A percentile compares a stretch with the other conserved stretches of the same genome.
These are phyloP conservation scores for Platycheirus albimanus DNA, from an alignment of 2,888 invertebrate genomes.

Conservation along the genomic window DNA sequence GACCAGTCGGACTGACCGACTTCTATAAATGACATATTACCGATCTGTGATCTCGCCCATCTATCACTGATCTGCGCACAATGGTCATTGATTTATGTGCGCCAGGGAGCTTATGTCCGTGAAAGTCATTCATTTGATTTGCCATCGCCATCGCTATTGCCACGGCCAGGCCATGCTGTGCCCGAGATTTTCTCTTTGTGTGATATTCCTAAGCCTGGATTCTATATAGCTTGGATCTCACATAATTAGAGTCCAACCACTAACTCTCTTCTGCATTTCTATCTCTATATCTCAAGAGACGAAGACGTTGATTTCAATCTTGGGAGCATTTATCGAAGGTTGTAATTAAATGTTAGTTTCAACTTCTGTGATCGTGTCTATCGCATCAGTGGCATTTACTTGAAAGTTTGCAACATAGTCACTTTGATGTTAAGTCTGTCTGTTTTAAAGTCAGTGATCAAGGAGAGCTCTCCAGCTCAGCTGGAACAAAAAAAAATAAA, in stretches of 20 bases:
- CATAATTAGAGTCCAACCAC: conserved; percentile 33
- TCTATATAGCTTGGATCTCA: conserved; percentile 11
- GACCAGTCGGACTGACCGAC: conserved; percentile 30
- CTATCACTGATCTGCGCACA: conserved; percentile 63
- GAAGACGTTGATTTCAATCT: conserved; percentile 37
- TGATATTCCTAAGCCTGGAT: neutral
- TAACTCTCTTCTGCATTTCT: conserved; percentile 5
- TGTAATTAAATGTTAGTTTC: conserved; percentile 65
- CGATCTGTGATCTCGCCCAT: conserved; percentile 70
- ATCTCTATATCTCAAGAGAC: conserved; percentile 25
- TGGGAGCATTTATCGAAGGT: conserved; percentile 52
- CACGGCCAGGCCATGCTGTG: too few relatives aligned
- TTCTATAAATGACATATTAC: conserved; percentile 68
- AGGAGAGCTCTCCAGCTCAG: neutral
- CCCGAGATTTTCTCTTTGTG: conserved; percentile 42
- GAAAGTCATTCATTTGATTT: conserved; percentile 52
- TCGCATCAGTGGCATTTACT: conserved; percentile 54
- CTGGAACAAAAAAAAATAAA: neutral
- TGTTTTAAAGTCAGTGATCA: conserved; percentile 14
- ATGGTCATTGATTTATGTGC: conserved; percentile 60
- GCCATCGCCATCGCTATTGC: neutral
- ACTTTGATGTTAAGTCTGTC: conserved; percentile 28
- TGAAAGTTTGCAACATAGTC: conserved; percentile 22
- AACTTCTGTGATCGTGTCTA: conserved; percentile 57
- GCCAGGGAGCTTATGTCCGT: conserved; percentile 41